These are phyloP conservation scores for Etheostoma spectabile DNA, from an alignment of 2,113 vertebrate genomes.

Conservation along the genomic window DNA sequence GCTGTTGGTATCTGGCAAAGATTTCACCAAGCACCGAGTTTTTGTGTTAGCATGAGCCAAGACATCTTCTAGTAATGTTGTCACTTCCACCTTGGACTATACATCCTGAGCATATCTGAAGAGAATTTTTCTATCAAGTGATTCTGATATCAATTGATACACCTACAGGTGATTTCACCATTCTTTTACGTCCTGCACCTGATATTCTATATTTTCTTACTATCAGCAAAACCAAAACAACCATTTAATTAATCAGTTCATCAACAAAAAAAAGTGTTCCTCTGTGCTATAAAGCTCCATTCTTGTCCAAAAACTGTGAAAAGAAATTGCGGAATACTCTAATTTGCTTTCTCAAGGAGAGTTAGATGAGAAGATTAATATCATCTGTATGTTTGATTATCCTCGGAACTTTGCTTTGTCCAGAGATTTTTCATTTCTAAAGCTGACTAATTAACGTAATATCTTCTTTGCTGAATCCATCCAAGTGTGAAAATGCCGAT, in stretches of 20 bases:
- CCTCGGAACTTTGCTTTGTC: too few relatives aligned
- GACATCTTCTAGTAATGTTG: slow-evolving; percentile 40
- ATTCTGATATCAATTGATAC: too few relatives aligned
- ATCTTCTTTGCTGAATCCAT: background rate
- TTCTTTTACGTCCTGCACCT: background rate
- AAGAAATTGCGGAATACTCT: background rate
- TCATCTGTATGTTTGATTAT: too few relatives aligned
- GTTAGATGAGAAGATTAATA: slow-evolving; percentile 20
- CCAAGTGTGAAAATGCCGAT: background rate
- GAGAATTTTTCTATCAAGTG: background rate
- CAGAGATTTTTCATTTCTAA: too few relatives aligned
- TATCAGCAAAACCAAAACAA: too few relatives aligned
- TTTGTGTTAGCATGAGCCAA: slow-evolving; percentile 50
- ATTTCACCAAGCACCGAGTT: slow-evolving; percentile 20
- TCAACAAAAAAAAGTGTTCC: background rate
- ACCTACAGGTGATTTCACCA: background rate
- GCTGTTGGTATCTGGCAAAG: too few relatives aligned
- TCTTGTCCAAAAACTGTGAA: background rate
- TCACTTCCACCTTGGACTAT: slow-evolving; percentile 7
- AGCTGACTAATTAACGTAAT: background rate
- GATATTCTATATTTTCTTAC: background rate
- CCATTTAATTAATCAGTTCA: too few relatives aligned
- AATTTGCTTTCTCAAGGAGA: slow-evolving; percentile 1
- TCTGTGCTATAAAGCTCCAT: background rate
- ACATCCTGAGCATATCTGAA: background rate